These are phyloP conservation scores for Trichogramma dendrolimi DNA, from an alignment of 2,888 invertebrate genomes.

Conservation along the genomic window DNA sequence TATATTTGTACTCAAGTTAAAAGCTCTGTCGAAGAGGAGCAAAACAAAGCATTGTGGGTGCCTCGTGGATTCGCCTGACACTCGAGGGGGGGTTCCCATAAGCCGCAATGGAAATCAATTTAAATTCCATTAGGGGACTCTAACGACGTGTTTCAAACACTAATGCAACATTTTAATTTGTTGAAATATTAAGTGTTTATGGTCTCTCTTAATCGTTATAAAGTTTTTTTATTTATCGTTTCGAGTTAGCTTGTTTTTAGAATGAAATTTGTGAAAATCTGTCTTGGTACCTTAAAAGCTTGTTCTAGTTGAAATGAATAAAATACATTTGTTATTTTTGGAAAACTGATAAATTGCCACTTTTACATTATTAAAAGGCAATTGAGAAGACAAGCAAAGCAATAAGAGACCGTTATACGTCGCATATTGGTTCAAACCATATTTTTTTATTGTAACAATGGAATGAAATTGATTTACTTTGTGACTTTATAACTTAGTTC, in stretches of 20 bases:
- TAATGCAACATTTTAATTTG: constrained; percentile 7
- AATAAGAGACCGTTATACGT: constrained; percentile 23
- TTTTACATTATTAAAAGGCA: no score
- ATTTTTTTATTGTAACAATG: constrained; percentile 18
- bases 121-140: constrained; percentile 51
- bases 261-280: no score
- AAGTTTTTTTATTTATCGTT: no score
- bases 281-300: no score
- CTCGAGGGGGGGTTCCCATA: constrained; percentile 51
- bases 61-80: constrained; percentile 66
- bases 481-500: constrained; percentile 36
- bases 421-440: constrained; percentile 23
- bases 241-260: no score
- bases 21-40: constrained; percentile 88
- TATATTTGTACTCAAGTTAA: constrained; percentile 96
- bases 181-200: constrained; percentile 33
- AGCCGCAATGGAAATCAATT: constrained; percentile 52
- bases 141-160: constrained; percentile 37
- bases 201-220: constrained; percentile 33
- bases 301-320: no score
- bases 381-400: constrained; percentile 9
- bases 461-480: constrained; percentile 35
- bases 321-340: no score
- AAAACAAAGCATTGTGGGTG: constrained; percentile 94
- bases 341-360: no score